A percentile compares a stretch with the other conserved stretches of the same genome.
Evolutionary conservation across 1,140 invertebrate genomes (phyloP).

Genomic region (Apis laboriosa): DNA sequence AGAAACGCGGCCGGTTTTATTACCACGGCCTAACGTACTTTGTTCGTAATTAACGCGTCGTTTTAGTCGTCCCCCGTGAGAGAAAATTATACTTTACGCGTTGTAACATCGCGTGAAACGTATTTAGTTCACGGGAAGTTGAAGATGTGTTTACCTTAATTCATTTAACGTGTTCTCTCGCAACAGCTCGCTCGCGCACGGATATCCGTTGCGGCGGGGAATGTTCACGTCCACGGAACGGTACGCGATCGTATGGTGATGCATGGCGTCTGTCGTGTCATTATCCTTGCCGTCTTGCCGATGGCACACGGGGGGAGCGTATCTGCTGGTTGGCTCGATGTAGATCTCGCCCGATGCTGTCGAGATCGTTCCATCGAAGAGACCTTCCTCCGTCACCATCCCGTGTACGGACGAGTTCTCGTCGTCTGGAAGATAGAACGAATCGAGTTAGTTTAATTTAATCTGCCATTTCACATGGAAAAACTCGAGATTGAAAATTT

Average conservation of each 20-base stretch:
- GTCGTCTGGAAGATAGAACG: constrained; percentile 85
- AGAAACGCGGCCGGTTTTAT: too few relatives aligned
- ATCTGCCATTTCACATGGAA: not conserved
- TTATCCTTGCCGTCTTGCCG: constrained; percentile 55
- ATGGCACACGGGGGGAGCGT: constrained; percentile 74
- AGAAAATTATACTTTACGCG: not conserved
- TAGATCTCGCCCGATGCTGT: constrained; percentile 90
- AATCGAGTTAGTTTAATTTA: not conserved
- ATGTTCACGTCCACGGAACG: constrained; percentile 88
- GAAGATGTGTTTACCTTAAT: constrained; percentile 37
- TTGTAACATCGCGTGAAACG: not conserved
- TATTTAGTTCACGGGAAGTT: not conserved
- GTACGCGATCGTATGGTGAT: constrained; percentile 91
- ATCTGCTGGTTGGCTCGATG: constrained; percentile 91
- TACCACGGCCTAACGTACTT: too few relatives aligned
- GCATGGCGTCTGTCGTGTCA: constrained; percentile 46
- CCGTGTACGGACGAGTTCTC: constrained; percentile 90
- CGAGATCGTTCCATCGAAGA: constrained; percentile 93
- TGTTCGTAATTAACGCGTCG: too few relatives aligned
- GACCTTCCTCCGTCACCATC: constrained; percentile 90
- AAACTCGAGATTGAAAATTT: too few relatives aligned
- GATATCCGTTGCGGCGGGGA: constrained; percentile 75
- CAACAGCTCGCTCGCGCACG: constrained; percentile 82
- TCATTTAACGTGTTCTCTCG: constrained; percentile 58
- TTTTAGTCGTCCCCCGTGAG: not conserved